Base-by-base conservation (phyloP, 92 coral and sea anemone genomes). In the Palythoa caribaeorum region DNA sequence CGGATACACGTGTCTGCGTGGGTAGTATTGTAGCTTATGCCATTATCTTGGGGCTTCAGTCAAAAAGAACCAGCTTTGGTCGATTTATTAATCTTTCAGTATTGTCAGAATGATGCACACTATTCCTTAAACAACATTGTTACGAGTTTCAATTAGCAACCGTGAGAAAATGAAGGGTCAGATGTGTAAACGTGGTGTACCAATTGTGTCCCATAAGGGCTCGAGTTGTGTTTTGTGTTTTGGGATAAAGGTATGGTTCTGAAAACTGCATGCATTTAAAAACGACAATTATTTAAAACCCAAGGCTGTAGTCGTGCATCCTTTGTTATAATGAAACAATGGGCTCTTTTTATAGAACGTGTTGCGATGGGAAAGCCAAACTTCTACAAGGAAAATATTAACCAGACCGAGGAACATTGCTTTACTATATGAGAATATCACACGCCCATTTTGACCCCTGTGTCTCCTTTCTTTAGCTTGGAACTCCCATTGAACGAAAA, bases 311-410 rank as follows among this genome's bases (percentile, higher is more conserved):
- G 94, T 93, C 98, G 89, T 93, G 98, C 94, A 93, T 84, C 98
- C 92, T 95, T 95, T 95, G 98, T 95, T 95, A 89, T 57, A 84
- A 85, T 44, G 20, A 91, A 93, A 95, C 98, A 95, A 95, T 88
- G 84, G 96, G 77, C 94, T 91, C 94, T 93, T 94, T 94, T 91
- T 89, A 93, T 69, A 90, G 91, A 95, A 95, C 98, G 94, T 95
- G 98, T 93, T 95, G 98, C 92, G 95, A 86, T 77, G 86, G 94
- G 78, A 71, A 89, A 66, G 37, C 76, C 74, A 81, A 81, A 81
- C 59, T 81, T 81, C 63, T 65, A 60, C 86, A 81, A 81, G 86
- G 14, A 66, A 66, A 81, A 48, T 81, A 66, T 21, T 39, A 1
- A 47, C 40, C 60, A 68, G 21, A 40, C 74, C 9, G n/a, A 19